Percentiles rank a stretch among this genome's conserved stretches.
phyloP scores from a whole-genome alignment of 1,140 invertebrate genomes.

The Brachionus asplanchnoidis region DNA sequence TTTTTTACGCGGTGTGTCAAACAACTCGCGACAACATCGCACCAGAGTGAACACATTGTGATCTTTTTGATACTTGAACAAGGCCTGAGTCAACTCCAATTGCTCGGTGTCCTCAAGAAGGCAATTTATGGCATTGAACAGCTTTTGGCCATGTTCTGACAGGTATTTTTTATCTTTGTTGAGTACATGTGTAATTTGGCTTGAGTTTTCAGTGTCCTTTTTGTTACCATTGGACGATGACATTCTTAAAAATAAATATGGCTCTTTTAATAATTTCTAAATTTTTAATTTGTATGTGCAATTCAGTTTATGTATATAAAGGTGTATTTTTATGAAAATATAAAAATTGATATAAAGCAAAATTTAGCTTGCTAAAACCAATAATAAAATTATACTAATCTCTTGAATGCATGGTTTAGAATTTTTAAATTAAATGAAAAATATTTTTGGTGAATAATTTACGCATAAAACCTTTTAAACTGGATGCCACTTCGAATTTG shows the following conservation, averaged over 20 bases:
- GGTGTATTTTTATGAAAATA: not conserved
- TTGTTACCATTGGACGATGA: not conserved
- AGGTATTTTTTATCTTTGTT: conserved; percentile 39
- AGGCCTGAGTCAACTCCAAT: not conserved
- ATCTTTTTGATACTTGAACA: conserved; percentile 41
- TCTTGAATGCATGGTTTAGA: conserved; percentile 1
- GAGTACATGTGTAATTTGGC: conserved; percentile 17
- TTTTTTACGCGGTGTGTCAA: conserved; percentile 20
- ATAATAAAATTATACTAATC: conserved; percentile 35
- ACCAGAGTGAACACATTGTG: conserved; percentile 39
- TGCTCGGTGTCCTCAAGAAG: conserved; percentile 16
- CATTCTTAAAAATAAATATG: not conserved
- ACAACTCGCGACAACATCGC: conserved; percentile 20
- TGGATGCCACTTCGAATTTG: not conserved
- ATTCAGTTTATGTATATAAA: not conserved
- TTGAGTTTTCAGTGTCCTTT: not conserved
- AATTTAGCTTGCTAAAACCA: not conserved
- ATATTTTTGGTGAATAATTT: not conserved
- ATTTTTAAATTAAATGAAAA: conserved; percentile 12
- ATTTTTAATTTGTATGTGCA: not conserved
- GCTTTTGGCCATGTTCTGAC: conserved; percentile 29
- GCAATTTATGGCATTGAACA: conserved; percentile 36
- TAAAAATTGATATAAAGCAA: not conserved
- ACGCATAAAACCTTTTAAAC: not conserved
- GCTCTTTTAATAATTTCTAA: not conserved